A percentile compares a stretch with the other conserved stretches of the same genome.
Conservation (phyloP, 2,888 invertebrate species). For the Stictocephala bisonia region DNA sequence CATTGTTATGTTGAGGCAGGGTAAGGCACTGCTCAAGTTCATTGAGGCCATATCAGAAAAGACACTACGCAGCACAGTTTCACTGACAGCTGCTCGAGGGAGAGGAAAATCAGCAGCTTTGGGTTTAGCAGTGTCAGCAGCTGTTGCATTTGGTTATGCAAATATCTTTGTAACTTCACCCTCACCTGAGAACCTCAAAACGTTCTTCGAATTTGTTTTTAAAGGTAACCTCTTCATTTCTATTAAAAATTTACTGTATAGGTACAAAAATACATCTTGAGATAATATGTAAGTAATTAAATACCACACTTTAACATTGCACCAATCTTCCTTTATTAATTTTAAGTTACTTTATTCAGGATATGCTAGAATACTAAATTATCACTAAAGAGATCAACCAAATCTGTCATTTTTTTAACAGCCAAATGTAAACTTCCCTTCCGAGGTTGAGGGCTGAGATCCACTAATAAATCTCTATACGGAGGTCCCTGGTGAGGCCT, state of each 20-base stretch:
- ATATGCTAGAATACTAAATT: too few species aligned
- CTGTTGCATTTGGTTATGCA: slow-evolving; percentile 86
- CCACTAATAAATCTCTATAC: too few species aligned
- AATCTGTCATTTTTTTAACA: too few species aligned
- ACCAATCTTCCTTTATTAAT: too few species aligned
- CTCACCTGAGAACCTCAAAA: slow-evolving; percentile 97
- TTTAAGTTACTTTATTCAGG: too few species aligned
- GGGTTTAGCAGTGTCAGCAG: slow-evolving; percentile 90
- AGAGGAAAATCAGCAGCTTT: slow-evolving; percentile 98
- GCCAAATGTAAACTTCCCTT: too few species aligned
- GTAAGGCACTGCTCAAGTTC: slow-evolving; percentile 90
- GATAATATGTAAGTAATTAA: too few species aligned
- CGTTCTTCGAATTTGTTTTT: slow-evolving; percentile 95
- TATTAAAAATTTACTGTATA: neutral
- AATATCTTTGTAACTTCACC: slow-evolving; percentile 98
- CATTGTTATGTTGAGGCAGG: slow-evolving; percentile 65
- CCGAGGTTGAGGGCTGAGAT: too few species aligned
- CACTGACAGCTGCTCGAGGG: slow-evolving; percentile 95
- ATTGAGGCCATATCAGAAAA: slow-evolving; percentile 97
- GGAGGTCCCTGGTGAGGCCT: too few species aligned
- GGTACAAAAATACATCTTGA: too few species aligned
- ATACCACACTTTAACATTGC: too few species aligned
- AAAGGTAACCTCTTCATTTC: slow-evolving; percentile 76
- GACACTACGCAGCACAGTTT: slow-evolving; percentile 86
- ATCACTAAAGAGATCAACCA: too few species aligned